Evolutionary conservation across 2,888 invertebrate genomes (phyloP).

Genomic region (Girardia tigrina): DNA sequence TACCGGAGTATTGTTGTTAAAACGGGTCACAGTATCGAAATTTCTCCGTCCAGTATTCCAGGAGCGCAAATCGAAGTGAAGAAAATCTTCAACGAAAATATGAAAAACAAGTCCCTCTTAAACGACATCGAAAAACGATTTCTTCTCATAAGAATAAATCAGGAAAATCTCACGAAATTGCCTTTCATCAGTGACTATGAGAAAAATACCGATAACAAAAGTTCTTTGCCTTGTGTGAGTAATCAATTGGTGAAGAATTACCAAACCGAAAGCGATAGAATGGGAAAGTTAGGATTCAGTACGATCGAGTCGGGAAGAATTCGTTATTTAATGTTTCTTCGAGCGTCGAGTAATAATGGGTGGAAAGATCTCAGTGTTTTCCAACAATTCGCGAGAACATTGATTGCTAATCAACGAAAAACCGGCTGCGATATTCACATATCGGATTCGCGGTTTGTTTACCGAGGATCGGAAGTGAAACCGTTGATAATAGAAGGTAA

Average conservation of each 20-base stretch:
- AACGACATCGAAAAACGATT: slow-evolving; percentile 7
- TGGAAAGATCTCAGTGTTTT: background rate
- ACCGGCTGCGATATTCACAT: background rate
- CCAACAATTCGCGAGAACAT: background rate
- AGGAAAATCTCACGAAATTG: background rate
- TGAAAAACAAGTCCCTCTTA: background rate
- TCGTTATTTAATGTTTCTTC: background rate
- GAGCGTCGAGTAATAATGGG: background rate
- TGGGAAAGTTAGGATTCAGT: background rate
- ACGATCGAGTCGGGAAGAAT: background rate
- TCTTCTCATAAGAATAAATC: slow-evolving; percentile 1
- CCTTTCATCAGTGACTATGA: background rate
- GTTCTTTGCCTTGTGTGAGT: background rate
- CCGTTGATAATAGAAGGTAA: slow-evolving; percentile 2
- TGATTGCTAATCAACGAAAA: background rate
- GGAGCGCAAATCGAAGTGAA: background rate
- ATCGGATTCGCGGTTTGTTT: background rate
- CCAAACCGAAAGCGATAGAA: background rate
- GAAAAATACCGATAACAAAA: background rate
- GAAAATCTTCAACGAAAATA: slow-evolving; percentile 4
- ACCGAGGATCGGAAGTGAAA: background rate
- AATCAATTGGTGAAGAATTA: background rate
- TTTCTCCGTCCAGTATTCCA: background rate
- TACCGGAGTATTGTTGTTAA: slow-evolving; percentile 2
- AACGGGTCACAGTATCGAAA: background rate